Percentiles rank a stretch among this genome's conserved stretches.
Conservation (phyloP, 2,888 invertebrate species). For the Philonicus albiceps region DNA sequence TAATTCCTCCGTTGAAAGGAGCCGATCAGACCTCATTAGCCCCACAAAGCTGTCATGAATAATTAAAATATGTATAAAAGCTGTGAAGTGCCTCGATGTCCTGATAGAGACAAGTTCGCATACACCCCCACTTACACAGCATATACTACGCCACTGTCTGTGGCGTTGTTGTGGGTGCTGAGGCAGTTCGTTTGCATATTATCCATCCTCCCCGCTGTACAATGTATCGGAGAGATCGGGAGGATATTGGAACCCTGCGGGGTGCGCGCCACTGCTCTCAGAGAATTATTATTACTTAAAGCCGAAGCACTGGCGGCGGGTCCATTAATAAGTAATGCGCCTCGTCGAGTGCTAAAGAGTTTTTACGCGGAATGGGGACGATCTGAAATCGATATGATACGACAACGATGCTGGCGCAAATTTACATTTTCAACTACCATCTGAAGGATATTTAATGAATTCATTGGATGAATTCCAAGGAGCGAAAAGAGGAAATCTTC, state of each 20-base stretch:
- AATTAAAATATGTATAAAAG: conserved; percentile 32
- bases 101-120: background rate
- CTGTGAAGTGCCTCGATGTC: background rate
- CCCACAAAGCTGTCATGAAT: conserved; percentile 31
- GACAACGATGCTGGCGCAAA: background rate
- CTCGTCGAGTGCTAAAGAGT: background rate
- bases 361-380: background rate
- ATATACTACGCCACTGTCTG: background rate
- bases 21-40: conserved; percentile 29
- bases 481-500: background rate
- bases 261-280: background rate
- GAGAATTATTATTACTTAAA: background rate
- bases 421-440: background rate
- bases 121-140: background rate
- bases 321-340: background rate
- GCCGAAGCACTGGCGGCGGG: background rate
- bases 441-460: background rate
- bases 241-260: background rate
- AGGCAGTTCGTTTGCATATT: background rate
- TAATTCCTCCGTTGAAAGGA: conserved; percentile 12
- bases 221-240: background rate
- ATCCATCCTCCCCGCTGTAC: background rate
- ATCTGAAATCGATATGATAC: background rate
- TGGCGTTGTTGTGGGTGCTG: background rate
- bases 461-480: background rate